phyloP scores from a whole-genome alignment of 2,797 vertebrate genomes.

The Microctenopoma steveboyesi region DNA sequence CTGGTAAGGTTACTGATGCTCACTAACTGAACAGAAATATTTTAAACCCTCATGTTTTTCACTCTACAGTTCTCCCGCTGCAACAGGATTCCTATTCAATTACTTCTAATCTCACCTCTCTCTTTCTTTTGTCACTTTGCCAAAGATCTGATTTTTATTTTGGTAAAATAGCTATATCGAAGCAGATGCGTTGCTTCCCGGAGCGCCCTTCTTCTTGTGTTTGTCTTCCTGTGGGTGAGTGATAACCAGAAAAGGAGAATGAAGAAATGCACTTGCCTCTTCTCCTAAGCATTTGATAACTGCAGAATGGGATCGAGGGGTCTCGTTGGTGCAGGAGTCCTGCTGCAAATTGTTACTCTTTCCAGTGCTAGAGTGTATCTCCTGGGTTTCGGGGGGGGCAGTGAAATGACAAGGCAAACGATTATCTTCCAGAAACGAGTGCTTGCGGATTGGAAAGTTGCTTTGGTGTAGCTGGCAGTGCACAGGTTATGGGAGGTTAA shows the following conservation, averaged over 20 bases:
- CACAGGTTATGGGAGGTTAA: conserved; percentile 74
- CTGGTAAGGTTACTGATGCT: conserved; percentile 41
- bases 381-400: conserved; percentile 10
- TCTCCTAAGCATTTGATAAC: conserved; percentile 69
- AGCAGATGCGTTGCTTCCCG: conserved; percentile 22
- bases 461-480: conserved; percentile 60
- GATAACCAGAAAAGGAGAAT: conserved; percentile 62
- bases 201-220: conserved; percentile 23
- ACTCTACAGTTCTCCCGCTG: conserved; percentile 8
- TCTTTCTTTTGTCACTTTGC: conserved; percentile 45
- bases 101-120: conserved; percentile 47
- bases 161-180: conserved; percentile 52
- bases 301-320: conserved; percentile 72
- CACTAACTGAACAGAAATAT: conserved; percentile 29
- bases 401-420: conserved; percentile 74
- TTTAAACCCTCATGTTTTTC: background rate
- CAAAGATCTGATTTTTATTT: conserved; percentile 56
- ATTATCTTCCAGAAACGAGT: conserved; percentile 69
- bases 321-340: conserved; percentile 60
- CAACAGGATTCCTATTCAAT: conserved; percentile 58
- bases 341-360: conserved; percentile 72
- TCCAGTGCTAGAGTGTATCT: conserved; percentile 72
- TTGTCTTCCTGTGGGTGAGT: conserved; percentile 52
- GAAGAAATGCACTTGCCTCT: conserved; percentile 65
- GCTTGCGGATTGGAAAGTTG: conserved; percentile 66